Percentiles rank a stretch among this genome's conserved stretches.
Evolutionary conservation across 2,888 invertebrate species (phyloP).

Genomic region (Eueremaeus valkanovi): DNA sequence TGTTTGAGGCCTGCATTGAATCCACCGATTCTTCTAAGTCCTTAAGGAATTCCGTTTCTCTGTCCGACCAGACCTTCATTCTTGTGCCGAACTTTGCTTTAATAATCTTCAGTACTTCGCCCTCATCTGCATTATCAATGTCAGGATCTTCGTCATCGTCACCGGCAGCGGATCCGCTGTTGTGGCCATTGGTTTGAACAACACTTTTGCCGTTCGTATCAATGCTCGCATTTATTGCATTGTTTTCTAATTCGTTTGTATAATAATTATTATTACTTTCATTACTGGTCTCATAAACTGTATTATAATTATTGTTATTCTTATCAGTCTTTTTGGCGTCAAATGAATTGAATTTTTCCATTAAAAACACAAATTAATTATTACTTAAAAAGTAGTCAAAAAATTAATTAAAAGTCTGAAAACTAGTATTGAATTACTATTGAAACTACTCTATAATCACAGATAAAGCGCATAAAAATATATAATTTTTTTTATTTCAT

Average conservation of each 20-base stretch:
- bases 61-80: constrained; percentile 1
- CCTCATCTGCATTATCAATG: neutral
- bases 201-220: neutral
- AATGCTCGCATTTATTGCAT: neutral
- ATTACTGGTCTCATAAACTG: no score
- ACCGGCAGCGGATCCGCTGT: neutral
- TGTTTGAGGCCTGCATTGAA: no score
- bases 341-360: no score
- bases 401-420: no score
- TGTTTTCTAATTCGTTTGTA: neutral
- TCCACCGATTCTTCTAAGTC: neutral
- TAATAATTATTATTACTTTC: neutral
- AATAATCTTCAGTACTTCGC: neutral
- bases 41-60: neutral
- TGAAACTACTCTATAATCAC: no score
- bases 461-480: no score
- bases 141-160: neutral
- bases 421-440: no score
- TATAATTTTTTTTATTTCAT: no score
- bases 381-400: no score
- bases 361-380: no score
- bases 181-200: neutral
- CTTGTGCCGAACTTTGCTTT: neutral
- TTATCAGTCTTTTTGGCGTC: neutral
- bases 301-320: no score